Conservation (phyloP, 2,113 vertebrate genomes). For the Takifugu flavidus region DNA sequence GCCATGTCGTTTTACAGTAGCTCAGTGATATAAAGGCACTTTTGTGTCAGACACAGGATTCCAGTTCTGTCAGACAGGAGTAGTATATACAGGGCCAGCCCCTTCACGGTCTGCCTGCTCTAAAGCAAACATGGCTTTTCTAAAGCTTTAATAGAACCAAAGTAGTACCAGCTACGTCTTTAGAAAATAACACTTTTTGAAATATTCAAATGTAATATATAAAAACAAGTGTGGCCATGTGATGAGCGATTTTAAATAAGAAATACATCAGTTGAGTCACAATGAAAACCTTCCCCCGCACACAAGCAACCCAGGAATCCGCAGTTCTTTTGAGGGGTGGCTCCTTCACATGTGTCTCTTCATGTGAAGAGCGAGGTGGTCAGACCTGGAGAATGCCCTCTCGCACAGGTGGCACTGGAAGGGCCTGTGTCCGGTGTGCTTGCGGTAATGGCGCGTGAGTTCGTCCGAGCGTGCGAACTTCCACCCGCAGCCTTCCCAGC, state of each 20-base stretch:
- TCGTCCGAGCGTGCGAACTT: conserved; percentile 97
- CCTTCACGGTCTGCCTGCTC: conserved; percentile 68
- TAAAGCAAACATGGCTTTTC: conserved; percentile 71
- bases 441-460: conserved; percentile 95
- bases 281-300: conserved; percentile 11
- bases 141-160: conserved; percentile 65
- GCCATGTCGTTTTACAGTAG: conserved; percentile 68
- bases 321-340: conserved; percentile 26
- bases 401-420: conserved; percentile 99
- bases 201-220: conserved; percentile 55
- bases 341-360: conserved; percentile 89
- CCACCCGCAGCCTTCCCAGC: conserved; percentile 98
- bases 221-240: conserved; percentile 65
- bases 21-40: conserved; percentile 74
- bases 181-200: conserved; percentile 67
- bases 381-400: conserved; percentile 92
- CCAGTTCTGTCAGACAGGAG: conserved; percentile 67
- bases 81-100: conserved; percentile 73
- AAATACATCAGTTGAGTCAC: conserved; percentile 60
- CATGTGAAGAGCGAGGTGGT: conserved; percentile 98
- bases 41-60: conserved; percentile 72
- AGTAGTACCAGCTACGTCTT: conserved; percentile 93
- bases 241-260: conserved; percentile 63
- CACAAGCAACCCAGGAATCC: conserved; percentile 13
- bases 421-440: conserved; percentile 96